A percentile compares a stretch with the other conserved stretches of the same genome.
Evolutionary conservation across 2,888 invertebrate genomes (phyloP).

Genomic region (Sarcophaga variegata): DNA sequence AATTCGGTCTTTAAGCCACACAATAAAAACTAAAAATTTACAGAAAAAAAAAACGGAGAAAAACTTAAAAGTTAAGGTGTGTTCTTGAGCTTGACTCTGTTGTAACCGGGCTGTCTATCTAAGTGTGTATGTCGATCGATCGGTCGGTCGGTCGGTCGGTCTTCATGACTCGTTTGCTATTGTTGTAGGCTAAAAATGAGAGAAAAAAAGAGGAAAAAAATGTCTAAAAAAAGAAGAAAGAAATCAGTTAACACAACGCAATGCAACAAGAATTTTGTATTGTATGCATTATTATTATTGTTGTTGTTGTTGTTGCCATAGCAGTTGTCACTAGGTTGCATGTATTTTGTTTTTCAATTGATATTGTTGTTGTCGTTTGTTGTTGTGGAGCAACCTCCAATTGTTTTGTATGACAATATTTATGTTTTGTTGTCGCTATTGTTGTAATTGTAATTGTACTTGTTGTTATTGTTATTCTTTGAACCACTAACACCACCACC

Average conservation of each 20-base stretch:
- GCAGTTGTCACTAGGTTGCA: conserved; percentile 39
- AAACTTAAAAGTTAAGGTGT: conserved; percentile 75
- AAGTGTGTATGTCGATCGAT: too few species aligned
- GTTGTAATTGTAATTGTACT: conserved; percentile 53
- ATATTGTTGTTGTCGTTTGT: conserved; percentile 27
- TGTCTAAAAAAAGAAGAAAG: conserved; percentile 24
- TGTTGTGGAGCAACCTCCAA: conserved; percentile 48
- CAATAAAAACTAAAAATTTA: conserved; percentile 51
- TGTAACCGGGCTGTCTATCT: conserved; percentile 27
- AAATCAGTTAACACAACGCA: conserved; percentile 69
- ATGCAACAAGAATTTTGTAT: conserved; percentile 61
- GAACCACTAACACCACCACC: conserved; percentile 8
- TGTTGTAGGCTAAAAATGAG: conserved; percentile 36
- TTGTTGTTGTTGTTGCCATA: conserved; percentile 13
- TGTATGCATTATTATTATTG: conserved; percentile 36
- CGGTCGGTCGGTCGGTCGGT: background rate
- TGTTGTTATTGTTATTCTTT: conserved; percentile 40
- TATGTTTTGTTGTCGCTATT: conserved; percentile 48
- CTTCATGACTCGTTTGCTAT: conserved; percentile 51
- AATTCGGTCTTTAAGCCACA: conserved; percentile 64
- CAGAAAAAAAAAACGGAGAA: background rate
- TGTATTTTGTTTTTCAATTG: conserved; percentile 8
- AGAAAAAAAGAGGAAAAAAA: conserved; percentile 22
- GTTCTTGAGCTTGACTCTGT: conserved; percentile 80
- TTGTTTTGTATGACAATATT: conserved; percentile 44